These are phyloP conservation scores for Echiichthys vipera DNA, from an alignment of 2,797 vertebrate genomes.

Conservation along the genomic window DNA sequence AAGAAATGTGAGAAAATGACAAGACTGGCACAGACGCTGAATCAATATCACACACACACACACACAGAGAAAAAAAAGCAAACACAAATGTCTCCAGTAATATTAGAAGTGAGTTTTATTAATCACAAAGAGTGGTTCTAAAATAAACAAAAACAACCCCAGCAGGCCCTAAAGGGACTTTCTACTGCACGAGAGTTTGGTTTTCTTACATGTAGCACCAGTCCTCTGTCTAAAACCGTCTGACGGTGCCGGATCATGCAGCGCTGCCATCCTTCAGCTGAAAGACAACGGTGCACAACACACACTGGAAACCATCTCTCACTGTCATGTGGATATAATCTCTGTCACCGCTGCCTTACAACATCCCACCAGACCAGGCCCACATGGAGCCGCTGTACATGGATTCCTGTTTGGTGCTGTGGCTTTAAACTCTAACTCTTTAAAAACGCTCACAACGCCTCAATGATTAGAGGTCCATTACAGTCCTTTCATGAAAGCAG, in stretches of 20 bases:
- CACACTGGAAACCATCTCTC: slow-evolving; percentile 21
- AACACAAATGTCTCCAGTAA: slow-evolving; percentile 30
- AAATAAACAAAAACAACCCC: slow-evolving; percentile 72
- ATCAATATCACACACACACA: neutral
- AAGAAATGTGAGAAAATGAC: slow-evolving; percentile 17
- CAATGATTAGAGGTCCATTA: slow-evolving; percentile 20
- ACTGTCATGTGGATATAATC: slow-evolving; percentile 15
- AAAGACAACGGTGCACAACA: slow-evolving; percentile 30
- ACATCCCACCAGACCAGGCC: neutral
- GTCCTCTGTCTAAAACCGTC: slow-evolving; percentile 10
- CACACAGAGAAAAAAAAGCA: slow-evolving; percentile 7
- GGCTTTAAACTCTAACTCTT: slow-evolving; percentile 40
- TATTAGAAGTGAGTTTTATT: slow-evolving; percentile 87
- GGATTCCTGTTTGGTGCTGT: slow-evolving; percentile 3
- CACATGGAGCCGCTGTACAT: neutral
- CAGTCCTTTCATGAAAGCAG: slow-evolving; percentile 11
- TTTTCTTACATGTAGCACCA: slow-evolving; percentile 34
- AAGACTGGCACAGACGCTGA: neutral
- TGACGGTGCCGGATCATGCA: slow-evolving; percentile 11
- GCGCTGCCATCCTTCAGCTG: slow-evolving; percentile 17
- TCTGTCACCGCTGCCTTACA: slow-evolving; percentile 5
- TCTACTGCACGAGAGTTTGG: slow-evolving; percentile 55
- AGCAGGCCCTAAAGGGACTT: slow-evolving; percentile 67
- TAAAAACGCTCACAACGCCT: slow-evolving; percentile 2
- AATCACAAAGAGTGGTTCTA: slow-evolving; percentile 83